A percentile compares a stretch with the other conserved stretches of the same genome.
Evolutionary conservation across 2,113 vertebrate species (phyloP).

Genomic region (Sylvilagus bachmani): DNA sequence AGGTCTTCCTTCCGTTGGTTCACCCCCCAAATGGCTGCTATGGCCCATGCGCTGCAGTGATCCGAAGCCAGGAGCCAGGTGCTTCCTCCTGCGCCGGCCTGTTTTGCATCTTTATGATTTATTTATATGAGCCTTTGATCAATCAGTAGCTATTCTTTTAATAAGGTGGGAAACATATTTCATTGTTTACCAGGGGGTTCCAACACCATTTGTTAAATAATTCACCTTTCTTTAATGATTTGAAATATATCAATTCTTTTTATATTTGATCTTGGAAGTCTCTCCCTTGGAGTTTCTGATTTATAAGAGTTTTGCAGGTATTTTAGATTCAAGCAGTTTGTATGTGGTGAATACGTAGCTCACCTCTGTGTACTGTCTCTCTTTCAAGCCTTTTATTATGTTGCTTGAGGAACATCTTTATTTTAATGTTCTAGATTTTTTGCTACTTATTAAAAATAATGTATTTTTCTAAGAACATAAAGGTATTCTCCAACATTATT

Average conservation of each 20-base stretch:
- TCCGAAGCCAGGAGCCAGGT: too few relatives aligned
- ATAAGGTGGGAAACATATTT: background rate
- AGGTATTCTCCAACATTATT: too few relatives aligned
- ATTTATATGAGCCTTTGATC: background rate
- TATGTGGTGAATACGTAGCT: background rate
- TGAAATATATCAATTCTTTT: background rate
- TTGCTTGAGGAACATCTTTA: background rate
- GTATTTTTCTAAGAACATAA: background rate
- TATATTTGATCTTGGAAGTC: background rate
- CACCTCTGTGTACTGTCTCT: background rate
- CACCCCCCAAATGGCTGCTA: too few relatives aligned
- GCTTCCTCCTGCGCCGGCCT: too few relatives aligned
- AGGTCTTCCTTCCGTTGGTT: too few relatives aligned
- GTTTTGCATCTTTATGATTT: background rate
- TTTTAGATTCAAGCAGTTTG: background rate
- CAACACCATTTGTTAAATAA: background rate
- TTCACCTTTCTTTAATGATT: background rate
- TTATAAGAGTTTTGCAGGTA: background rate
- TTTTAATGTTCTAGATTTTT: background rate
- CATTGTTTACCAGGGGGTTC: background rate
- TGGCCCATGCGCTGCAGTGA: too few relatives aligned
- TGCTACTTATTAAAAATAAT: background rate
- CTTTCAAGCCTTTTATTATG: background rate
- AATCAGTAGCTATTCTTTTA: constrained; percentile 7
- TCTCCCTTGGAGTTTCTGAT: background rate